Evolutionary conservation across 2,888 invertebrate genomes (phyloP), one percentile per base, ranked within the genome.

Genomic region (Chymomyza fuscimana): DNA sequence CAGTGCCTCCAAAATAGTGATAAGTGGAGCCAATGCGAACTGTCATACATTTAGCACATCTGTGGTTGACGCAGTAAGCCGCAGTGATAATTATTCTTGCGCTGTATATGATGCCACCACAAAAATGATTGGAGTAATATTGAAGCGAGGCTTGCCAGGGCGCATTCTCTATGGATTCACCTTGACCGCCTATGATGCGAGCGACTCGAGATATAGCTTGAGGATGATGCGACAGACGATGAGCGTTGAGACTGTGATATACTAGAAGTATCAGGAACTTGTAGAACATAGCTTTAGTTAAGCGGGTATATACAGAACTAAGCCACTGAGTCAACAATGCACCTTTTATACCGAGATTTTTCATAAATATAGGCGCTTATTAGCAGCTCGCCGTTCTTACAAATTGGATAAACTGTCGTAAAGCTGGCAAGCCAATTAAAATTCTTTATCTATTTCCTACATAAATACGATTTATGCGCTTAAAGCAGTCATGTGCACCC

Each of bases 31-130:
- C 92, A 6, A 89, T 87, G 67, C 92, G 70, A 0, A 83, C 65
- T 25, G 1, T 83, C 68, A 0, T 29, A 25, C 7, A 32, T 32
- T 32, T 32, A 32, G 32, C 6, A 32, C 9, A 9, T 5, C 7
- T 5, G 19, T 65, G 62, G 0, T 15, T 19, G 63, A 88, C 66
- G 73, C 92, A 92, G 76, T 92, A 89, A 70, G 91, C 92, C 22
- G 92, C 92, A 3, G 92, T 92, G n/a, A 92, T 69, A 16, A 92
- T 80, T 10, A 82, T 89, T 22, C 77, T 80, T 16, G 73, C 63
- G 16, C 81, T 84, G 66, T 92, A 83, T 52, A 92, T 89, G 7
- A 90, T 89, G 25, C 91, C 92, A 51, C 92, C 93, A 72, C 92
- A 93, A 12, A 46, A 12, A 46, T 46, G 40, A 2, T 46, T 5